phyloP scores from a whole-genome alignment of 2,888 invertebrate species.

The Sthenelais limicola region DNA sequence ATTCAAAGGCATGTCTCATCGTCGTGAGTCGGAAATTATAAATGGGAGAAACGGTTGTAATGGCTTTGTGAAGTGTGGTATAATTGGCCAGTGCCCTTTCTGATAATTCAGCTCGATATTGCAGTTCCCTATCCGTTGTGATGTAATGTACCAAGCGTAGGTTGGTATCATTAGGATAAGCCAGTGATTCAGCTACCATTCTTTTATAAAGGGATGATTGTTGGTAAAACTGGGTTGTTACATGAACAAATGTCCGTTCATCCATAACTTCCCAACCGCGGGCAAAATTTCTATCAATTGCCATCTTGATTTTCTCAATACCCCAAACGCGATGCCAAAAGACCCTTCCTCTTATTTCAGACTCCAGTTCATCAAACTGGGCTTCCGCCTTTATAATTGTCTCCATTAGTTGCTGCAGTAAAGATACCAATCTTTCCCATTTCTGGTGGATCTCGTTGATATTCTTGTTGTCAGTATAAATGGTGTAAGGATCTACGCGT shows the following conservation, averaged over 20 bases:
- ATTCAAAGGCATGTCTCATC: not conserved
- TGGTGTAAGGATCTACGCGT: not conserved
- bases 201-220: not conserved
- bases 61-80: conserved; percentile 1
- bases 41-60: not conserved
- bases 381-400: not conserved
- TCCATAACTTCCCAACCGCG: not conserved
- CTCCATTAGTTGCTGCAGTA: no score
- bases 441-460: not conserved
- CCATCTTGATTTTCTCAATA: not conserved
- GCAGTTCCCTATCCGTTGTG: not conserved
- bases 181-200: not conserved
- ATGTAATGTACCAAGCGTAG: not conserved
- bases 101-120: not conserved
- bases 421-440: not conserved
- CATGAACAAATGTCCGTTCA: not conserved
- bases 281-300: not conserved
- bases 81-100: not conserved
- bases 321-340: not conserved
- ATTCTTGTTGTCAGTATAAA: not conserved
- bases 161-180: not conserved
- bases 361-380: not conserved
- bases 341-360: not conserved
- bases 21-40: conserved; percentile 19
- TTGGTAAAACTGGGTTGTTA: not conserved